These are phyloP conservation scores for Dynastes maya DNA, from an alignment of 2,888 invertebrate species.

Conservation along the genomic window DNA sequence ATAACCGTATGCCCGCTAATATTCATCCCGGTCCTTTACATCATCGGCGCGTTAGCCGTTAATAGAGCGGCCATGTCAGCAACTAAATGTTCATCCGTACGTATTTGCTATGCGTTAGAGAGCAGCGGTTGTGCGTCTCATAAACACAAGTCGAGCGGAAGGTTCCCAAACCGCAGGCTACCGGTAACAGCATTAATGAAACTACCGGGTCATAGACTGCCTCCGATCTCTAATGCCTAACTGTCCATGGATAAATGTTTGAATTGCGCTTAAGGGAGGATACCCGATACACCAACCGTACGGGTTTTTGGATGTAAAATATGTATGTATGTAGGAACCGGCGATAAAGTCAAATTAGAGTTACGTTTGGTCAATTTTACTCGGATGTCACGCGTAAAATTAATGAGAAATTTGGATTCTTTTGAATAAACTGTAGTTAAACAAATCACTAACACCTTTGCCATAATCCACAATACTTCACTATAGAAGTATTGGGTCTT, in stretches of 20 bases:
- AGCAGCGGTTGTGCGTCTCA: slow-evolving; percentile 5
- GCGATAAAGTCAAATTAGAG: too few species aligned
- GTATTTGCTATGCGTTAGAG: slow-evolving; percentile 12
- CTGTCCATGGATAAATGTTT: slow-evolving; percentile 2
- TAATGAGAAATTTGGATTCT: too few species aligned
- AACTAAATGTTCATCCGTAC: background rate
- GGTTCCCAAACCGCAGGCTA: background rate
- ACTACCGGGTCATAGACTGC: slow-evolving; percentile 9
- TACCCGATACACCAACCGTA: too few species aligned
- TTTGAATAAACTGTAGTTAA: too few species aligned
- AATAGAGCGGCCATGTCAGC: slow-evolving; percentile 13
- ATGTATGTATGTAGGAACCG: too few species aligned
- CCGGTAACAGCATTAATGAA: slow-evolving; percentile 12
- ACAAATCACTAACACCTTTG: too few species aligned
- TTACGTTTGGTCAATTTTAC: too few species aligned
- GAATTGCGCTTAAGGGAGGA: background rate
- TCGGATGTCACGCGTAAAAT: too few species aligned
- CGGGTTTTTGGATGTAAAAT: too few species aligned
- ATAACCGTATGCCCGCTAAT: slow-evolving; percentile 3
- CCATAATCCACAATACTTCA: too few species aligned
- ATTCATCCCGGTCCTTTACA: background rate
- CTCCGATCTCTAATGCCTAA: background rate
- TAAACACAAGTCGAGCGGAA: slow-evolving; percentile 2
- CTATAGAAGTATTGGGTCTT: too few species aligned
- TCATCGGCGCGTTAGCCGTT: background rate